Percentiles rank a stretch among this genome's conserved stretches.
Conservation (phyloP, 2,113 vertebrate species). For the Circaetus cinerascens region DNA sequence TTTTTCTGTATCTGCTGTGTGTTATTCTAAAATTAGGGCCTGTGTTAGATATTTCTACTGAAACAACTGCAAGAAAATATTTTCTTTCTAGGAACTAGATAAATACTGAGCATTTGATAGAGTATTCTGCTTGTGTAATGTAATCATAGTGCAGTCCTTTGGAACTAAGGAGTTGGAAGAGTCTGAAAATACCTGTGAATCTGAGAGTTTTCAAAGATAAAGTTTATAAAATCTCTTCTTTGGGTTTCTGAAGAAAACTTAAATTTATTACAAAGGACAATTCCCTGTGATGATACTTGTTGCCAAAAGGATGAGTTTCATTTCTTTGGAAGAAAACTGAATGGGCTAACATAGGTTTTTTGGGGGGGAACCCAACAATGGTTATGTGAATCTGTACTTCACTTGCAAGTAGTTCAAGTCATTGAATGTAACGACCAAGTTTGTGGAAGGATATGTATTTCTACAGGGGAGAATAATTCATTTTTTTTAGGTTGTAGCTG, state of each 20-base stretch:
- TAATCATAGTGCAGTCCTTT: background rate
- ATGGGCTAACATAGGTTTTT: background rate
- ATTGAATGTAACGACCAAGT: background rate
- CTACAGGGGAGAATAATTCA: background rate
- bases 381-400: background rate
- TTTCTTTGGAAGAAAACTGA: background rate
- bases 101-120: background rate
- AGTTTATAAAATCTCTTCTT: background rate
- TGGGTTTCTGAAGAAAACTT: background rate
- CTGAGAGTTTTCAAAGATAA: background rate
- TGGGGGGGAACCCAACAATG: background rate
- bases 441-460: background rate
- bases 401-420: background rate
- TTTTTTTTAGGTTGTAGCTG: background rate
- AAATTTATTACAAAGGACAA: background rate
- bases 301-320: background rate
- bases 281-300: background rate
- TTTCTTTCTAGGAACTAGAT: background rate
- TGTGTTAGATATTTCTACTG: background rate
- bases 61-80: background rate
- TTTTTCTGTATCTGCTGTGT: background rate
- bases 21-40: background rate
- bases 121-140: background rate
- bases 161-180: background rate
- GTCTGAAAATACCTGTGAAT: background rate